Base-by-base conservation (phyloP, 2,888 invertebrate genomes). In the Oligia latruncula region DNA sequence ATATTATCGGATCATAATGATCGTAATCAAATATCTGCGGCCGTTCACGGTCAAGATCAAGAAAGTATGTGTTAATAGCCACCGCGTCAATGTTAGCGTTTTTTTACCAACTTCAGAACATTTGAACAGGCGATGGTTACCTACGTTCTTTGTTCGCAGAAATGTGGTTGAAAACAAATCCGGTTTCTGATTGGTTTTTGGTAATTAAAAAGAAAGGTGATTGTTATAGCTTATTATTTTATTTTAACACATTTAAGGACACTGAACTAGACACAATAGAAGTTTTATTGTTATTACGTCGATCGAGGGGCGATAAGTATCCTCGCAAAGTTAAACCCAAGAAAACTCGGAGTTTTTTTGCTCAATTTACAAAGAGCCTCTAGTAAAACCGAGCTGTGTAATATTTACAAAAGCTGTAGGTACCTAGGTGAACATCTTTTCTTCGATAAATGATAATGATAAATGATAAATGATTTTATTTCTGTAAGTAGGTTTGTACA, bases 61-160 rank as follows among this genome's bases (percentile, higher is more conserved):
- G 66, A 77, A 43, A 49, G 20, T 46, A 23, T 68, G 75, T 80
- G 58, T 79, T 80, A 82, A 85, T 88, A 86, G 84, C 85, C 84
- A 80, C 86, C 82, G 82, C 83, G 89, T 91, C 88, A 93, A 92
- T 91, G 92, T 92, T 91, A 85, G 78, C 78, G 87, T 85, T 91
- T 75, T 90, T 91, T 89, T 87, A 67, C 81, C 73, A 77, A 77
- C 76, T 71, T 52, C 74, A 29, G 65, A 78, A 79, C 67, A 85
- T 87, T 84, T 80, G 80, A 81, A 83, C 80, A 86, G 75, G 71
- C 55, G 17, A 71, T n/a, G 71, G 17, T 35, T 35, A 35, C 78
- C 83, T 84, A 83, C 73, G 83, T 85, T 93, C 93, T 93, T 94
- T 94, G 92, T 89, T 84, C 71, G 81, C 91, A 93, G 93, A 93